These are phyloP conservation scores for Pollenia labialis DNA, from an alignment of 2,888 invertebrate genomes.

Conservation along the genomic window DNA sequence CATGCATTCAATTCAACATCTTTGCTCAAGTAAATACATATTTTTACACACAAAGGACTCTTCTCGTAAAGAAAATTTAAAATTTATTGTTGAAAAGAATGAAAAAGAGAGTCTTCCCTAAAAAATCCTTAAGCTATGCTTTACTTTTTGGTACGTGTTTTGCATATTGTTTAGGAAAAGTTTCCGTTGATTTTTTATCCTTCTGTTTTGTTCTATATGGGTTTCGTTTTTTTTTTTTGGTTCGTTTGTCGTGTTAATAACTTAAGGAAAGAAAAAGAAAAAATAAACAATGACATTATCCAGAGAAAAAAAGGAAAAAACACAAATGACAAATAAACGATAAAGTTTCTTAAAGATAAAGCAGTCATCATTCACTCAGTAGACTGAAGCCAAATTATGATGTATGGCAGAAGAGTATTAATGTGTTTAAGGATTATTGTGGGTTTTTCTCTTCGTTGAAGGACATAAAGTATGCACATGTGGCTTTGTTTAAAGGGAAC, in stretches of 20 bases:
- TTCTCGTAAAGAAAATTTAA: conserved; percentile 15
- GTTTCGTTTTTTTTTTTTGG: neutral
- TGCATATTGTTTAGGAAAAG: conserved; percentile 33
- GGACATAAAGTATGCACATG: neutral
- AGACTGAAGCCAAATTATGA: conserved; percentile 29
- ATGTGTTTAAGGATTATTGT: neutral
- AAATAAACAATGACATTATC: conserved; percentile 23
- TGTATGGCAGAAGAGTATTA: conserved; percentile 5
- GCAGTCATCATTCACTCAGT: neutral
- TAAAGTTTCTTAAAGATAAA: conserved; percentile 22
- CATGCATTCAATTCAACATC: conserved; percentile 3
- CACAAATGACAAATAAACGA: neutral
- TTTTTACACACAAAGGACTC: neutral
- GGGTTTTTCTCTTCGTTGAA: neutral
- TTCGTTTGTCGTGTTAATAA: conserved; percentile 9
- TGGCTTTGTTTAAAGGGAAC: neutral
- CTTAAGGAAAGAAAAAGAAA: neutral
- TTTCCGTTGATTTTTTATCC: conserved; percentile 1
- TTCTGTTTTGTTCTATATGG: conserved; percentile 21
- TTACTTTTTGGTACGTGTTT: conserved; percentile 55
- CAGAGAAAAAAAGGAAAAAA: neutral
- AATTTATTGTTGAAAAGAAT: neutral
- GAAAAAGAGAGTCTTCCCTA: neutral
- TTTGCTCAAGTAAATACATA: too few species aligned
- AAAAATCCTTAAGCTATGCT: neutral